Conservation (phyloP, 2,888 invertebrate genomes). For the Drepana falcataria region DNA sequence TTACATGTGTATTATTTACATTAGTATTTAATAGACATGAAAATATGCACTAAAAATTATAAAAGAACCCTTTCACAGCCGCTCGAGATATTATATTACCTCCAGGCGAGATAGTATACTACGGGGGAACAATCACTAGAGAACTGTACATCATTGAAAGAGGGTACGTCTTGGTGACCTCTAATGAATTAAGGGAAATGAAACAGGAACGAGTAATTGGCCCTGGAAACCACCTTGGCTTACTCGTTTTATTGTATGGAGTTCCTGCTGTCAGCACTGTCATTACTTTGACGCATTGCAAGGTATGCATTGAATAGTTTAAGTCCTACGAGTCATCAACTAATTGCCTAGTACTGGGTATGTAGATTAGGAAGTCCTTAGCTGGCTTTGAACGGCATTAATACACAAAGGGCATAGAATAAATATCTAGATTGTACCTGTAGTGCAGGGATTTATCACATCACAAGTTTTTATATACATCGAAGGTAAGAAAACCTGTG, state of each 20-base stretch:
- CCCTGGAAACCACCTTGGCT: constrained; percentile 67
- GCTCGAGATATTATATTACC: constrained; percentile 68
- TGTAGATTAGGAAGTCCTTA: neutral
- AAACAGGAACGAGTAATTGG: constrained; percentile 58
- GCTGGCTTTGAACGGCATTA: no score
- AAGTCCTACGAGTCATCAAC: neutral
- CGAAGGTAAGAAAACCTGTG: no score
- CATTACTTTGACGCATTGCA: constrained; percentile 73
- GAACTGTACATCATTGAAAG: constrained; percentile 74
- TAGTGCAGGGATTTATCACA: no score
- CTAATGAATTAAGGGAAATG: constrained; percentile 41
- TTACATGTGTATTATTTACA: no score
- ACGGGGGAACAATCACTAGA: constrained; percentile 70
- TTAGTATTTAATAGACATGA: no score
- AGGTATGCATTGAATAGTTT: constrained; percentile 38
- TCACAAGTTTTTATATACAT: no score
- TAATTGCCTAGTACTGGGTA: neutral
- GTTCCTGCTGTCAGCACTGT: constrained; percentile 68
- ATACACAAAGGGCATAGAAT: no score
- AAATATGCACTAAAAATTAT: neutral
- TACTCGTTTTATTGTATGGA: constrained; percentile 67
- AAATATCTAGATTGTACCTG: no score
- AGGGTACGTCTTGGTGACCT: constrained; percentile 69
- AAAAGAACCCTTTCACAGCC: constrained; percentile 31
- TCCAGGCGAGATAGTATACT: constrained; percentile 73